A percentile compares a stretch with the other conserved stretches of the same genome.
Conservation (phyloP, 2,888 invertebrate genomes). For the Zootermopsis nevadensis region DNA sequence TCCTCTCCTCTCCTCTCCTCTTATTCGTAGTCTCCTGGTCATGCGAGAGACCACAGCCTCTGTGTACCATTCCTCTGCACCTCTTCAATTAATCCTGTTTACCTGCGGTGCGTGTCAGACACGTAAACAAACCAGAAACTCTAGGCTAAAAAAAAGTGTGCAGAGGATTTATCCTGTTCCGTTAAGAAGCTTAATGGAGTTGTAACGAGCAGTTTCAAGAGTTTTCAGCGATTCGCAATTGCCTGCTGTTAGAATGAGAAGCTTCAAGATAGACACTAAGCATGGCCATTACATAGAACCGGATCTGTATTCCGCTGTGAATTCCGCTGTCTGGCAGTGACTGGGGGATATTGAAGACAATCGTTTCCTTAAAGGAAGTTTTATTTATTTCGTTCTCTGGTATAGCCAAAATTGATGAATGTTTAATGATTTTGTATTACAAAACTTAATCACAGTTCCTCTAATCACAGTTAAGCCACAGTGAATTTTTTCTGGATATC, state of each 20-base stretch:
- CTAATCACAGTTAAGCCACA: too few relatives aligned
- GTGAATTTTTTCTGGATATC: too few relatives aligned
- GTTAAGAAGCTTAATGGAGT: constrained; percentile 42
- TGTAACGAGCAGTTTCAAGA: constrained; percentile 36
- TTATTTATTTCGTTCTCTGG: not conserved
- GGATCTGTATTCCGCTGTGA: not conserved
- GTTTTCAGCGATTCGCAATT: constrained; percentile 24
- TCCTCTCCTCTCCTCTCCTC: not conserved
- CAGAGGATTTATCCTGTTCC: not conserved
- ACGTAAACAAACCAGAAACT: constrained; percentile 31
- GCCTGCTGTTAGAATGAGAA: constrained; percentile 14
- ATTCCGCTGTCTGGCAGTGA: too few relatives aligned
- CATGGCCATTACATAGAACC: too few relatives aligned
- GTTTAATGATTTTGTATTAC: too few relatives aligned
- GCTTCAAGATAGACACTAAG: not conserved
- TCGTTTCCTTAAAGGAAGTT: not conserved
- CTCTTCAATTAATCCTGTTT: constrained; percentile 38
- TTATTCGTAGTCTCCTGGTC: constrained; percentile 29
- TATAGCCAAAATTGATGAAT: not conserved
- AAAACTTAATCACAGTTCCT: too few relatives aligned
- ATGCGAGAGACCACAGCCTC: not conserved
- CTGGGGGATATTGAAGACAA: too few relatives aligned
- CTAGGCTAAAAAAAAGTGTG: not conserved
- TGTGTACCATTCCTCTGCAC: too few relatives aligned
- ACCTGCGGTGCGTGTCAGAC: constrained; percentile 20